These are phyloP conservation scores for Centropus unirufus DNA, from an alignment of 2,113 vertebrate species.

Conservation along the genomic window DNA sequence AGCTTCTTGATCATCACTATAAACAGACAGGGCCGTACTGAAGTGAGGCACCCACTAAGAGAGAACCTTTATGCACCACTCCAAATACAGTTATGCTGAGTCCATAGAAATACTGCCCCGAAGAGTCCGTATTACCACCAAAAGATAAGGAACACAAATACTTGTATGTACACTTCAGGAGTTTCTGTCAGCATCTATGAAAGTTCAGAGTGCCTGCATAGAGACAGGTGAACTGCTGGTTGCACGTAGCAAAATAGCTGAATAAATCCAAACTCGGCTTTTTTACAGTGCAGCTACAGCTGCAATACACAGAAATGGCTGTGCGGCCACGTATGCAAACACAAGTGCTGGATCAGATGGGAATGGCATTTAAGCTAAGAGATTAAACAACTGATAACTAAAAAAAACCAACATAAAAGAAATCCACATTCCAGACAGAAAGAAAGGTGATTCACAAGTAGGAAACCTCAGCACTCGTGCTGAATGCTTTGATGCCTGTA, in stretches of 20 bases:
- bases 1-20: not conserved
- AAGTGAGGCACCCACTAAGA: not conserved
- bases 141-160: too few relatives aligned
- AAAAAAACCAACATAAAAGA: not conserved
- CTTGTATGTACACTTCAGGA: not conserved
- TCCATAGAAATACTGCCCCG: not conserved
- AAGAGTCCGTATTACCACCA: not conserved
- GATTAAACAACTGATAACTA: not conserved
- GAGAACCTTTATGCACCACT: not conserved
- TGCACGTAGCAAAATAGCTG: not conserved
- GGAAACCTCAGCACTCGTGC: not conserved
- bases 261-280: not conserved
- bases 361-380: not conserved
- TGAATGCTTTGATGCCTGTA: not conserved
- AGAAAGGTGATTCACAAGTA: not conserved
- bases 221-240: not conserved
- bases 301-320: not conserved
- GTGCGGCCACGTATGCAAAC: too few relatives aligned
- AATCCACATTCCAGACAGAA: not conserved
- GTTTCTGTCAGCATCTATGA: not conserved
- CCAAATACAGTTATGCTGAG: not conserved
- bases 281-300: not conserved
- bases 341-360: not conserved
- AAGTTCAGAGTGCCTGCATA: not conserved
- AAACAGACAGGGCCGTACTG: not conserved